phyloP scores from a whole-genome alignment of 2,888 invertebrate species.

The Clanis bilineata region DNA sequence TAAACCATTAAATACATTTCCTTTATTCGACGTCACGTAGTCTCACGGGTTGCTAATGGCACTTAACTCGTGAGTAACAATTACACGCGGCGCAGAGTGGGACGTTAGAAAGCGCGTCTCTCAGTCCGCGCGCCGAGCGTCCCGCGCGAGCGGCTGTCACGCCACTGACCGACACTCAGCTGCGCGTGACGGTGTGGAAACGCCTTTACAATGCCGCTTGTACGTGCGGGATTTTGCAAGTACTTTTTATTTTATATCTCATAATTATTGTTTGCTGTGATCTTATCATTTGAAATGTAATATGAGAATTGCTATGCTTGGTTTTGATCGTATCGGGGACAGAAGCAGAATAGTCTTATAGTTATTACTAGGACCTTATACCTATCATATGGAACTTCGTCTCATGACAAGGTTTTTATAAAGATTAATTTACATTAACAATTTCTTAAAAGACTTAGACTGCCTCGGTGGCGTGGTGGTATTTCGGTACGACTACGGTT shows the following conservation, averaged over 20 bases:
- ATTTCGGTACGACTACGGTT: too few species aligned
- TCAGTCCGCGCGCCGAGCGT: slow-evolving; percentile 34
- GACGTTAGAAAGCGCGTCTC: slow-evolving; percentile 74
- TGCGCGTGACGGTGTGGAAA: slow-evolving; percentile 56
- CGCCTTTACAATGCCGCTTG: slow-evolving; percentile 37
- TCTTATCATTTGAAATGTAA: neutral
- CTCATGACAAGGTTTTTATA: too few species aligned
- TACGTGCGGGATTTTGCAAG: slow-evolving; percentile 24
- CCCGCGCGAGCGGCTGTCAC: slow-evolving; percentile 52
- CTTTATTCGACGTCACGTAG: slow-evolving; percentile 1
- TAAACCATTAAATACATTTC: neutral
- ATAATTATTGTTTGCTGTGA: neutral
- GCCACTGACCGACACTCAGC: slow-evolving; percentile 72
- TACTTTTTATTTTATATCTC: neutral
- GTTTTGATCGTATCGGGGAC: too few species aligned
- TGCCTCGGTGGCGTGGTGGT: too few species aligned
- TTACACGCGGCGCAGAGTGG: slow-evolving; percentile 23
- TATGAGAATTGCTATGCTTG: neutral
- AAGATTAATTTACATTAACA: too few species aligned
- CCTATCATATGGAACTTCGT: too few species aligned
- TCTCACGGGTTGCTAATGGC: slow-evolving; percentile 15
- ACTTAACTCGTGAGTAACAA: slow-evolving; percentile 36
- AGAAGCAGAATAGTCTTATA: too few species aligned
- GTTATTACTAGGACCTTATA: too few species aligned
- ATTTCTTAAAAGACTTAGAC: too few species aligned